phyloP scores from a whole-genome alignment of 2,113 vertebrate genomes.

The Sardina pilchardus region DNA sequence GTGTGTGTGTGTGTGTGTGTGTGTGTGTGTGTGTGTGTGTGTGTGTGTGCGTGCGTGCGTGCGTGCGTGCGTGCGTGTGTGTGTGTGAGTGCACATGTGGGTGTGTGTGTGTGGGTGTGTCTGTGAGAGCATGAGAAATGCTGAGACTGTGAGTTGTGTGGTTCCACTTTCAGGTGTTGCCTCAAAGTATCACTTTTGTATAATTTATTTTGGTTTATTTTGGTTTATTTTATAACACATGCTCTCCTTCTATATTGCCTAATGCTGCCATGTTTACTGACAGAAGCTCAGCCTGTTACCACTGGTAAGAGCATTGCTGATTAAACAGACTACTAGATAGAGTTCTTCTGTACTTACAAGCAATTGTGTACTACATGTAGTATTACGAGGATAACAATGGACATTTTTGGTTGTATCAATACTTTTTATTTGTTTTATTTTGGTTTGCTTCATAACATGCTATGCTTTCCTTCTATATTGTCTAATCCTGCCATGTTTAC shows the following conservation, averaged over 20 bases:
- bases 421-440: no score
- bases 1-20: not conserved
- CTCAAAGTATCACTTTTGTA: not conserved
- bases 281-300: not conserved
- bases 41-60: not conserved
- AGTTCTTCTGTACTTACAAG: no score
- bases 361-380: no score
- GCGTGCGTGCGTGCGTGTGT: slow-evolving; percentile 13
- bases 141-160: not conserved
- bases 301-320: not conserved
- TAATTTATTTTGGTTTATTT: not conserved
- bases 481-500: not conserved
- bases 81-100: not conserved
- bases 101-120: not conserved
- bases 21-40: not conserved
- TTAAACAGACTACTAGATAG: not conserved
- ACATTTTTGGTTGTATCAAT: no score
- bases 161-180: not conserved
- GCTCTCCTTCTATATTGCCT: slow-evolving; percentile 24
- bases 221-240: not conserved
- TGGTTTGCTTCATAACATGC: no score
- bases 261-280: not conserved
- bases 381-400: no score
- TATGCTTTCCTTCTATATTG: slow-evolving; percentile 20
- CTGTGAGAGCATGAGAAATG: not conserved